phyloP scores from a whole-genome alignment of 2,113 vertebrate species.

The Mugil cephalus region DNA sequence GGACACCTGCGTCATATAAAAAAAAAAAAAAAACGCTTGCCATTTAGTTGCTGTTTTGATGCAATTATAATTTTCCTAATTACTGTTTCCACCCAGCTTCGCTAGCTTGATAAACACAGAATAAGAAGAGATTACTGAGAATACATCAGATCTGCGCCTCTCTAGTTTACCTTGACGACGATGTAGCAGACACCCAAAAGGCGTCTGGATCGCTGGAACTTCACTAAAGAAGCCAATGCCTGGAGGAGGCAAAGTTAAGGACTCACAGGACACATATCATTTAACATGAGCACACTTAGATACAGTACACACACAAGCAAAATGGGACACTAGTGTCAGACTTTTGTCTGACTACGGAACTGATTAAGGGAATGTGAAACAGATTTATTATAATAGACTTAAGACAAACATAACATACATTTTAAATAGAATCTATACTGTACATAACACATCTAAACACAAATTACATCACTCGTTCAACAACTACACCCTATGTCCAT shows the following conservation, averaged over 20 bases:
- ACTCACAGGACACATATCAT: slow-evolving; percentile 31
- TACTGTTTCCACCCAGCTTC: neutral
- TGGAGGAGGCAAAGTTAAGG: slow-evolving; percentile 83
- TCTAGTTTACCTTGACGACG: slow-evolving; percentile 92
- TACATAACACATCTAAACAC: neutral
- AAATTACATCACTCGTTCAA: neutral
- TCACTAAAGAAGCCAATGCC: slow-evolving; percentile 93
- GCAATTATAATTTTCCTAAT: slow-evolving; percentile 18
- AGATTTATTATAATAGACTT: no score
- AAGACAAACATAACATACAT: no score
- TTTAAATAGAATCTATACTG: neutral
- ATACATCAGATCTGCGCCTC: neutral
- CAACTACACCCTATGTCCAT: neutral
- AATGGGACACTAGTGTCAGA: neutral
- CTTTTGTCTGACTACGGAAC: no score
- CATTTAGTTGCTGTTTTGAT: slow-evolving; percentile 18
- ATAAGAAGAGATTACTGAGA: neutral
- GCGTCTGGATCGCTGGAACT: slow-evolving; percentile 92
- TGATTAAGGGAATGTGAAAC: no score
- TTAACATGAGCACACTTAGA: neutral
- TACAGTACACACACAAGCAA: neutral
- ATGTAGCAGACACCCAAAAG: slow-evolving; percentile 97
- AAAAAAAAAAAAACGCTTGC: neutral
- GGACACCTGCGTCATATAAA: slow-evolving; percentile 87
- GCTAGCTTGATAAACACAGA: slow-evolving; percentile 12